phyloP scores from a whole-genome alignment of 2,113 vertebrate species.

The Clarias magur region DNA sequence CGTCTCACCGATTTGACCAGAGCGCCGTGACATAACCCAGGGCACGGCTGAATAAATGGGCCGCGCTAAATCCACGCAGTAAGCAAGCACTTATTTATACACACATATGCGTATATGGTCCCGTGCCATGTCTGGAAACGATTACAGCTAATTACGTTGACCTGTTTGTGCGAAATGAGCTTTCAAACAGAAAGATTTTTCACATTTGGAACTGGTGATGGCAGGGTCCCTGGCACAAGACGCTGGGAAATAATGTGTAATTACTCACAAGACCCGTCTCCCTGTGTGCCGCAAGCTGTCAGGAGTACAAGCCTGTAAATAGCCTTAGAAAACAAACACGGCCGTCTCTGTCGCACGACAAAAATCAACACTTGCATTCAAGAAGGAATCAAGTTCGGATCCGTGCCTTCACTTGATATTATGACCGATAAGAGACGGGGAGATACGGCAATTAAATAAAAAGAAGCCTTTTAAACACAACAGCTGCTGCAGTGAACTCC shows the following conservation, averaged over 20 bases:
- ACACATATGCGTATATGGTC: conserved; percentile 53
- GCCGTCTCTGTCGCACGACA: conserved; percentile 37
- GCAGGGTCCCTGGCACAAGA: conserved; percentile 72
- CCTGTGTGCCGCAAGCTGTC: conserved; percentile 69
- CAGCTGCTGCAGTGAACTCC: conserved; percentile 5
- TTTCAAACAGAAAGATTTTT: conserved; percentile 84
- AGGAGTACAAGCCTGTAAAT: conserved; percentile 51
- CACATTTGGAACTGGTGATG: conserved; percentile 80
- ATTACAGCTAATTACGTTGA: conserved; percentile 94
- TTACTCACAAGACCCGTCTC: conserved; percentile 79
- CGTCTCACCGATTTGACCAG: conserved; percentile 43
- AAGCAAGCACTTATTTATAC: conserved; percentile 85
- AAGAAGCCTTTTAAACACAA: not conserved
- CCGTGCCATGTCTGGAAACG: conserved; percentile 91
- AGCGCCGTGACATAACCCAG: conserved; percentile 84
- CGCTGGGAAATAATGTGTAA: conserved; percentile 82
- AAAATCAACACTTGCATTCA: conserved; percentile 26
- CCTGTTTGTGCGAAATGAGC: conserved; percentile 91
- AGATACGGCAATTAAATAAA: conserved; percentile 16
- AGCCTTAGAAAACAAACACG: conserved; percentile 47
- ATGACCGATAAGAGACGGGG: conserved; percentile 16
- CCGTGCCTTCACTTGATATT: conserved; percentile 14
- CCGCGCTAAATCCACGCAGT: conserved; percentile 89
- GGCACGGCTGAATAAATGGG: conserved; percentile 81
- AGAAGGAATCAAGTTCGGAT: conserved; percentile 20